phyloP scores from a whole-genome alignment of 2,888 invertebrate genomes.

The Drosophila putrida region DNA sequence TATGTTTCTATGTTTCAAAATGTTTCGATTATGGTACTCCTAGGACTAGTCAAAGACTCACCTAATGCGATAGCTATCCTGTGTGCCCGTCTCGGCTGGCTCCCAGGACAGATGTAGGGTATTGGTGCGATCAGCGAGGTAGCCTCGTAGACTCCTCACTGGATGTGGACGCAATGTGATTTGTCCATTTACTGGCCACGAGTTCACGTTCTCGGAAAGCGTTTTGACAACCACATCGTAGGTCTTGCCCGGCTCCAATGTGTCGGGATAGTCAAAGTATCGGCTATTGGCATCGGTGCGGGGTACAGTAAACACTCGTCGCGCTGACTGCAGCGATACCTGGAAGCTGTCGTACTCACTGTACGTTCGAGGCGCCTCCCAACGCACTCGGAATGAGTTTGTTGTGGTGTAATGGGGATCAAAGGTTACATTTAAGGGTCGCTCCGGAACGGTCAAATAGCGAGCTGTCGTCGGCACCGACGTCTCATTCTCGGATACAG shows the following conservation, averaged over 20 bases:
- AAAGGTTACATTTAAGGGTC: slow-evolving; percentile 93
- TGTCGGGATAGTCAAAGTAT: slow-evolving; percentile 91
- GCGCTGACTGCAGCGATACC: slow-evolving; percentile 90
- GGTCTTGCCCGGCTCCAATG: slow-evolving; percentile 94
- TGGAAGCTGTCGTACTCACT: slow-evolving; percentile 98
- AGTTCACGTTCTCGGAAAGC: slow-evolving; percentile 96
- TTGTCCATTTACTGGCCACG: slow-evolving; percentile 95
- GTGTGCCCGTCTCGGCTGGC: slow-evolving; percentile 91
- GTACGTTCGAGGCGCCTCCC: slow-evolving; percentile 93
- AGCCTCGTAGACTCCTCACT: slow-evolving; percentile 88
- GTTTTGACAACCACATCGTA: slow-evolving; percentile 97
- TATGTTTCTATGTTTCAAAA: too few species aligned
- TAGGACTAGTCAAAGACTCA: too few species aligned
- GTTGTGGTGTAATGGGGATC: slow-evolving; percentile 91
- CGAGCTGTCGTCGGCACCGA: slow-evolving; percentile 96
- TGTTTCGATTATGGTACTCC: too few species aligned
- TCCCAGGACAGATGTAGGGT: slow-evolving; percentile 91
- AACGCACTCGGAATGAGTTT: slow-evolving; percentile 91
- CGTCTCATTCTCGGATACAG: slow-evolving; percentile 96
- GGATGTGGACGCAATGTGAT: slow-evolving; percentile 94
- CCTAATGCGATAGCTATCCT: slow-evolving; percentile 90
- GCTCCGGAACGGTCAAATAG: slow-evolving; percentile 95
- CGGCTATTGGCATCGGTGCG: slow-evolving; percentile 87
- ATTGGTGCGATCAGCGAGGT: slow-evolving; percentile 88
- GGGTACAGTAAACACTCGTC: slow-evolving; percentile 88